phyloP scores from a whole-genome alignment of 2,888 invertebrate genomes.

The Andricus curvator region DNA sequence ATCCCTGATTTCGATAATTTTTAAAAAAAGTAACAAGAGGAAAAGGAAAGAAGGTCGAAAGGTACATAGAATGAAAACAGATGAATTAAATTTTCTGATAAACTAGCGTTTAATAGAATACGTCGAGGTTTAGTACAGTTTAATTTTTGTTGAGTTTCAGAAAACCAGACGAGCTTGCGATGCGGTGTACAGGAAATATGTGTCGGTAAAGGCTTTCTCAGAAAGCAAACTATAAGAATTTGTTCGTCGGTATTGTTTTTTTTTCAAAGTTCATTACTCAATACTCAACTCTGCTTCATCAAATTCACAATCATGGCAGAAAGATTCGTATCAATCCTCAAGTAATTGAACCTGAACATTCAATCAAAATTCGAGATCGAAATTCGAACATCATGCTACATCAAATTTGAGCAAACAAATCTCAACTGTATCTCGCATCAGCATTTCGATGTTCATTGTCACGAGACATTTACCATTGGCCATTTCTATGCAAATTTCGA shows the following conservation, averaged over 20 bases:
- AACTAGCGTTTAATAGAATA: slow-evolving; percentile 74
- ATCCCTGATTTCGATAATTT: too few species aligned
- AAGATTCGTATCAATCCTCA: slow-evolving; percentile 17
- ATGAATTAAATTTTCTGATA: slow-evolving; percentile 68
- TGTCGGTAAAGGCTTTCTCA: slow-evolving; percentile 48
- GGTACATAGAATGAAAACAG: slow-evolving; percentile 50
- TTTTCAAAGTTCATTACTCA: slow-evolving; percentile 13
- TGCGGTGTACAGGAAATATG: slow-evolving; percentile 59
- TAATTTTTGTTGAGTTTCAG: slow-evolving; percentile 61
- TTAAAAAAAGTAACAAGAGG: too few species aligned
- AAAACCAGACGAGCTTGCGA: slow-evolving; percentile 66
- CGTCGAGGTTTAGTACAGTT: slow-evolving; percentile 72
- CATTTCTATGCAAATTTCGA: slow-evolving; percentile 65
- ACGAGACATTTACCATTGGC: slow-evolving; percentile 58
- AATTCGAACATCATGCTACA: background rate
- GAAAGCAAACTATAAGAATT: slow-evolving; percentile 26
- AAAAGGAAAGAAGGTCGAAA: too few species aligned
- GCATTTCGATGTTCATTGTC: slow-evolving; percentile 50
- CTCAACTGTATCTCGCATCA: background rate
- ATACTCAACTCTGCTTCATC: slow-evolving; percentile 25
- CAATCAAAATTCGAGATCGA: slow-evolving; percentile 13
- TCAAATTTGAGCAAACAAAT: slow-evolving; percentile 1
- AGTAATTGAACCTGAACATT: background rate
- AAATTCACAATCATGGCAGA: slow-evolving; percentile 36
- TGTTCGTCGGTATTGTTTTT: slow-evolving; percentile 17